Evolutionary conservation across 2,797 vertebrate genomes (phyloP).

Genomic region (Eulemur albifrons): DNA sequence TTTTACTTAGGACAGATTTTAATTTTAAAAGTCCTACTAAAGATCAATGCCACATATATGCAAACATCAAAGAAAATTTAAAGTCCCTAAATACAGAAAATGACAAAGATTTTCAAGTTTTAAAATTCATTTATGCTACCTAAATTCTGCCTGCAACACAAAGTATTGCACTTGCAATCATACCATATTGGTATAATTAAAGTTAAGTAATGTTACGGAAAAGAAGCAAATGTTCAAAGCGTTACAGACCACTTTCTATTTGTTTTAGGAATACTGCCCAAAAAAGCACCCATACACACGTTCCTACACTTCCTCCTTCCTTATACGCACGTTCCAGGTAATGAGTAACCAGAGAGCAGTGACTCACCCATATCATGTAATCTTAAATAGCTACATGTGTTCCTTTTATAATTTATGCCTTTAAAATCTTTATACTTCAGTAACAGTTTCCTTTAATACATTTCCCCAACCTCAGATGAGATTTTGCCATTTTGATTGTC

Average conservation of each 20-base stretch:
- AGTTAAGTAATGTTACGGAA: background rate
- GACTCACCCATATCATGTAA: background rate
- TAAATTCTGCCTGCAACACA: background rate
- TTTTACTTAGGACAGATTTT: background rate
- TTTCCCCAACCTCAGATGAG: background rate
- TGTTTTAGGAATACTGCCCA: slow-evolving; percentile 47
- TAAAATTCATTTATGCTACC: background rate
- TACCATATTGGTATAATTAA: background rate
- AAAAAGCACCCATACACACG: background rate
- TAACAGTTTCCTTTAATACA: background rate
- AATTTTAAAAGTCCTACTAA: background rate
- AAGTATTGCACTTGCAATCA: background rate
- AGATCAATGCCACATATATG: background rate
- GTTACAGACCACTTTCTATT: background rate
- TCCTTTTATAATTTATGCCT: background rate
- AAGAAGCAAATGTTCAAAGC: slow-evolving; percentile 39
- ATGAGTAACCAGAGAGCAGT: slow-evolving; percentile 32
- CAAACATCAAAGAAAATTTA: background rate
- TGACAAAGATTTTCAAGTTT: background rate
- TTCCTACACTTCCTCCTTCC: slow-evolving; percentile 60
- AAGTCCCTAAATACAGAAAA: background rate
- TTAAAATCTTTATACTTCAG: background rate
- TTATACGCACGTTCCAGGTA: slow-evolving; percentile 1
- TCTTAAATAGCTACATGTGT: background rate
- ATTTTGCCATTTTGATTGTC: background rate